These are phyloP conservation scores for Eumaeus atala DNA, from an alignment of 1,140 invertebrate species.

Conservation along the genomic window DNA sequence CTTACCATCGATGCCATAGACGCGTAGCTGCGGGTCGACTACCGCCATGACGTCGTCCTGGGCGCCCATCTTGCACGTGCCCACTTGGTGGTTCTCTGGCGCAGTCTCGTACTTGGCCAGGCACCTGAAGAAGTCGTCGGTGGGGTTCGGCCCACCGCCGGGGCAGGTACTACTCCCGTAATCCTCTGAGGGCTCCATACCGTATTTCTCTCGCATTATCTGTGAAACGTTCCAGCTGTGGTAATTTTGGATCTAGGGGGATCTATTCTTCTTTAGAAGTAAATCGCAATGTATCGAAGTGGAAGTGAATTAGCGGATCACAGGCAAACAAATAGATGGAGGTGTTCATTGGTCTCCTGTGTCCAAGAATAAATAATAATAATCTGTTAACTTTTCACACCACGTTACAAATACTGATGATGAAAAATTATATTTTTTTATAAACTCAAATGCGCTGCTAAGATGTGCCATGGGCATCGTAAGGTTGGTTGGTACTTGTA, in stretches of 20 bases:
- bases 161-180: conserved; percentile 78
- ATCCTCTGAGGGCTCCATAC: conserved; percentile 80
- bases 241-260: no score
- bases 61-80: conserved; percentile 82
- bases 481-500: no score
- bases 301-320: no score
- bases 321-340: no score
- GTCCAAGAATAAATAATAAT: no score
- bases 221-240: conserved; percentile 25
- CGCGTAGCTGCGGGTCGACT: conserved; percentile 74
- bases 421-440: no score
- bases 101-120: conserved; percentile 68
- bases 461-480: no score
- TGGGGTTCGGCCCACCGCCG: conserved; percentile 74
- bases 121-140: conserved; percentile 77
- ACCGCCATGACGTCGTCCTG: conserved; percentile 73
- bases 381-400: no score
- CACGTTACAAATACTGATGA: no score
- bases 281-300: no score
- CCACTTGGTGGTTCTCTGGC: conserved; percentile 77
- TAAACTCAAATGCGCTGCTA: no score
- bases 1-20: conserved; percentile 73
- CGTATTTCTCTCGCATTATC: conserved; percentile 79
- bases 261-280: conserved; percentile 12
- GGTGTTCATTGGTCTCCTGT: no score